Evolutionary conservation across 2,113 vertebrate species (phyloP).

Genomic region (Dinomys branickii): DNA sequence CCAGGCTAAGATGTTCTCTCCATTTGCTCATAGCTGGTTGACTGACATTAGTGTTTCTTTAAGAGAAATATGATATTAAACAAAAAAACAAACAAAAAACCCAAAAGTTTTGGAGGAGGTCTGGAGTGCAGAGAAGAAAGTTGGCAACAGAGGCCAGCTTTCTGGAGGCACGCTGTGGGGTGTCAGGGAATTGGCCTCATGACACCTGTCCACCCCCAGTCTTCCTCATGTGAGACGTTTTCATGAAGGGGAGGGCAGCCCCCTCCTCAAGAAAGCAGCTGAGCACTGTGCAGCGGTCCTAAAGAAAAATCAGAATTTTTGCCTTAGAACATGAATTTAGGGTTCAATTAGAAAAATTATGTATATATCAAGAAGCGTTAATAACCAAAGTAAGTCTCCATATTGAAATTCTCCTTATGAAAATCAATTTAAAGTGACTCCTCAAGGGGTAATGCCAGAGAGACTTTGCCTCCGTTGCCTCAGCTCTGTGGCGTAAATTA

Average conservation of each 20-base stretch:
- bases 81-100: neutral
- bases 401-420: neutral
- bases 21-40: neutral
- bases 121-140: neutral
- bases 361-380: neutral
- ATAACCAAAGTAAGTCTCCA: neutral
- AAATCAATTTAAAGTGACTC: neutral
- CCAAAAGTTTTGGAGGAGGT: neutral
- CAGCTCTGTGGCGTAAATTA: neutral
- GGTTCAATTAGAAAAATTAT: neutral
- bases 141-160: neutral
- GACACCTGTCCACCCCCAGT: neutral
- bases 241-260: neutral
- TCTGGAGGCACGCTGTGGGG: neutral
- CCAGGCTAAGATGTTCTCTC: neutral
- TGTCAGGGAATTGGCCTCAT: neutral
- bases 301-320: neutral
- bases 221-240: neutral
- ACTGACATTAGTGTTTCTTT: neutral
- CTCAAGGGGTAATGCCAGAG: neutral
- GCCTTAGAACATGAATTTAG: slow-evolving; percentile 16
- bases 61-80: neutral
- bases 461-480: neutral
- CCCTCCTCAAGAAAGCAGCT: neutral
- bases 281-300: neutral